These are phyloP conservation scores for Thymelicus sylvestris DNA, from an alignment of 2,888 invertebrate species.

Conservation along the genomic window DNA sequence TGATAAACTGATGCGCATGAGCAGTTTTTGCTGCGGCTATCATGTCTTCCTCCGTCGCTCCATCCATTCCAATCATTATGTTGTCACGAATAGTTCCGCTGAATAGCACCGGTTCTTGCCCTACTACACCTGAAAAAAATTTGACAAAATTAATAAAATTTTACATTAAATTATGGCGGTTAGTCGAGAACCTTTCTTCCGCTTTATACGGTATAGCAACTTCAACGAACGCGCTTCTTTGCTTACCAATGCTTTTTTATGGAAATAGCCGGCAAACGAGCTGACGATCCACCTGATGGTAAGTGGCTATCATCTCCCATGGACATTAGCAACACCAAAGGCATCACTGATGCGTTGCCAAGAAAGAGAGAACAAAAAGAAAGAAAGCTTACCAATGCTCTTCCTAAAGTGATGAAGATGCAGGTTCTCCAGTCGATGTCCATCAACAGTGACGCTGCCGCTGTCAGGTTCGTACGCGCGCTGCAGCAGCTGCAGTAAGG, in stretches of 20 bases:
- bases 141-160: too few relatives aligned
- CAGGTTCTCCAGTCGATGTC: conserved; percentile 84
- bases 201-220: too few relatives aligned
- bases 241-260: conserved; percentile 68
- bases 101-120: conserved; percentile 95
- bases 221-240: too few relatives aligned
- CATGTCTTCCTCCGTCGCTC: conserved; percentile 86
- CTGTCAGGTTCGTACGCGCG: conserved; percentile 88
- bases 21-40: conserved; percentile 89
- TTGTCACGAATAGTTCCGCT: conserved; percentile 90
- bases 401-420: conserved; percentile 81
- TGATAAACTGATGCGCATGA: conserved; percentile 91
- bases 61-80: conserved; percentile 88
- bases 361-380: too few relatives aligned
- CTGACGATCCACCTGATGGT: too few relatives aligned
- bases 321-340: too few relatives aligned
- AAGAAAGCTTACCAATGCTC: conserved; percentile 70
- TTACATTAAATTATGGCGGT: too few relatives aligned
- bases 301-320: too few relatives aligned
- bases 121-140: conserved; percentile 87
- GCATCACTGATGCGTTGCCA: too few relatives aligned
- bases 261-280: too few relatives aligned
- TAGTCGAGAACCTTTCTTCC: too few relatives aligned
- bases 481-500: conserved; percentile 90
- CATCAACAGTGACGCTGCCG: conserved; percentile 86